Base-by-base conservation (phyloP, 2,113 vertebrate genomes). In the Triplophysa siluroides region DNA sequence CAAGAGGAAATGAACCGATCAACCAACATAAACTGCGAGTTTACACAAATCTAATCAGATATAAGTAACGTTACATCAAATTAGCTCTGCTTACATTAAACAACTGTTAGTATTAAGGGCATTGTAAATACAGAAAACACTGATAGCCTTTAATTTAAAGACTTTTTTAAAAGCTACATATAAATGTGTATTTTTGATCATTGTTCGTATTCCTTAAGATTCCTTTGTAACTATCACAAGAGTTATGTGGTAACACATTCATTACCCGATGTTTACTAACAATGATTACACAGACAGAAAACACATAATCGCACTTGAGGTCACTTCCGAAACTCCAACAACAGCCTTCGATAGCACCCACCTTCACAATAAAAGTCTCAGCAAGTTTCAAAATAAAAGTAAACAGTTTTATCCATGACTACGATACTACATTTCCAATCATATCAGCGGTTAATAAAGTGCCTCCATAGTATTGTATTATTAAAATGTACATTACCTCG, bases 341-440 rank as follows among this genome's bases (percentile, higher is more conserved):
- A 21, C 58, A 26, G 10, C 58, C 38, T 41, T 21, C n/a, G 6
- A 41, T 41, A 58, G 38, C 10, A n/a, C 9, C 2, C 18, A 19
- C 38, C 23, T 62, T 63, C 72, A 75, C 5, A 75, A 4, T 75
- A 75, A 63, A 63, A 26, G 72, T 75, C 72, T 23, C 58, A 23
- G 41, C 11, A 21, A 1, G n/a, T 4, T 50, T 16, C n/a, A 8
- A 26, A 69, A 26, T 24, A 68, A 43, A 68, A 21, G 5, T 52
- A 0, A 14, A 16, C 14, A 1, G 13, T 45, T 45, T 33, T 33
- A 33, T 33, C 29, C 29, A 33, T 1, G 2, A 29, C 26, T 29
- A 3, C 26, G 26, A 29, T 2, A 3, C 26, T 29, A 29, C 26
- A 26, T 33, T 33, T 33, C 4, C 29, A 33, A 33, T 33, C 29